Evolutionary conservation across 2,113 vertebrate species (phyloP).

Genomic region (Strigops habroptila): DNA sequence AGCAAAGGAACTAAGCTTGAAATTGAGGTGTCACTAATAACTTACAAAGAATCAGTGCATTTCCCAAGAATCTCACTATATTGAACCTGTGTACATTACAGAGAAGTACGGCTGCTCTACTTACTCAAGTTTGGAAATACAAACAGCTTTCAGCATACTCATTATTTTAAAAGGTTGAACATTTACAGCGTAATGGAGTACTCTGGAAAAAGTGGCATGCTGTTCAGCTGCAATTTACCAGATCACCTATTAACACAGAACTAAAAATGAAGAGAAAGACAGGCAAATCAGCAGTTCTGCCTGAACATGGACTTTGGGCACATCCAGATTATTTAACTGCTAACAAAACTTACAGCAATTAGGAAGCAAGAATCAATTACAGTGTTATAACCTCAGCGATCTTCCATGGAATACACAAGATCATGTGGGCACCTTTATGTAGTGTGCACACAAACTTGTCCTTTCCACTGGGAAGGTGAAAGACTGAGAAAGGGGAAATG

Average conservation of each 20-base stretch:
- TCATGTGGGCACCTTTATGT: accelerated
- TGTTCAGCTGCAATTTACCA: background rate
- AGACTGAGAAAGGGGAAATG: background rate
- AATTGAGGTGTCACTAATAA: background rate
- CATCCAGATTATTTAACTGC: background rate
- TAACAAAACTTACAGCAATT: background rate
- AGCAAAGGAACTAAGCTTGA: background rate
- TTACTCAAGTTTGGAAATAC: background rate
- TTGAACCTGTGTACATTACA: background rate
- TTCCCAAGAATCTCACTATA: background rate
- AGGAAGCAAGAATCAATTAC: background rate
- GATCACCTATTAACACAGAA: background rate
- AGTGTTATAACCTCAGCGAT: background rate
- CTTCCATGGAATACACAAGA: background rate
- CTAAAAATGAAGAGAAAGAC: background rate
- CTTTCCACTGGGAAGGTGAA: background rate
- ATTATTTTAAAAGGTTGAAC: background rate
- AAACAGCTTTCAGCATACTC: background rate
- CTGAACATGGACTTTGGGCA: background rate
- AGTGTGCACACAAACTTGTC: background rate
- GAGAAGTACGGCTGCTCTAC: background rate
- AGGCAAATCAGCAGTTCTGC: background rate
- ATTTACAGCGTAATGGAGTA: background rate
- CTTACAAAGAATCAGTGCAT: background rate
- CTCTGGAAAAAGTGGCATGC: background rate